Evolutionary conservation across 2,888 invertebrate genomes (phyloP), one percentile per base, ranked within the genome.

Genomic region (Catocala sponsa): DNA sequence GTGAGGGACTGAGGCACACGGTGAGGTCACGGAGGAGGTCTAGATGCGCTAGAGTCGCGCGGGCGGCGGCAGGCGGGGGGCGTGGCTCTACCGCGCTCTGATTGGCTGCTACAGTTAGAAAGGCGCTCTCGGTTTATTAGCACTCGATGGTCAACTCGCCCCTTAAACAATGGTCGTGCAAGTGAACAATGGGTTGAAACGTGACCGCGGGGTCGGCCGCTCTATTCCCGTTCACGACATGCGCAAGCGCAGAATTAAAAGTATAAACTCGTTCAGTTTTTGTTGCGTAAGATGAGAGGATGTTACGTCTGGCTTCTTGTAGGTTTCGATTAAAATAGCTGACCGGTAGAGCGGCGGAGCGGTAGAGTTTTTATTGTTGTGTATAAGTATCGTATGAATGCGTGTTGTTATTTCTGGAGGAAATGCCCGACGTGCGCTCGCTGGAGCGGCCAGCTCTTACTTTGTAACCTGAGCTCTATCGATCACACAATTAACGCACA

Each of bases 181-280:
- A 65, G 78, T 76, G 78, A 85, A 88, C 87, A 87, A 88, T 85
- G 76, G 78, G 62, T 61, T 81, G 86, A 78, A 87, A 87, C 84
- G 83, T 86, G 87, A 87, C 80, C 86, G 79, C 55, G 58, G 68
- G 73, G 74, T 71, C 74, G 68, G 73, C 70, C 73, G 71, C 70
- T 73, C 78, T 64, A 78, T 81, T 80, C 77, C 75, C 78, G 80
- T 76, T 80, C 74, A 73, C 72, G 74, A 78, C 63, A 70, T 65
- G 69, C 69, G 68, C 78, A 66, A 66, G 62, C 67, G 62, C 70
- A 56, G 57, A 63, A 68, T 71, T 72, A 69, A 71, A 63, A 55
- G 42, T 59, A 59, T 55, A 59, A 72, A 69, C 58, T 69, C 67
- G 72, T 65, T 65, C 63, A 76, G 69, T 68, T 76, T 77, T 73